Evolutionary conservation across 2,888 invertebrate species (phyloP), one percentile per base, ranked within the genome.

Genomic region (Sarcophaga caerulescens): DNA sequence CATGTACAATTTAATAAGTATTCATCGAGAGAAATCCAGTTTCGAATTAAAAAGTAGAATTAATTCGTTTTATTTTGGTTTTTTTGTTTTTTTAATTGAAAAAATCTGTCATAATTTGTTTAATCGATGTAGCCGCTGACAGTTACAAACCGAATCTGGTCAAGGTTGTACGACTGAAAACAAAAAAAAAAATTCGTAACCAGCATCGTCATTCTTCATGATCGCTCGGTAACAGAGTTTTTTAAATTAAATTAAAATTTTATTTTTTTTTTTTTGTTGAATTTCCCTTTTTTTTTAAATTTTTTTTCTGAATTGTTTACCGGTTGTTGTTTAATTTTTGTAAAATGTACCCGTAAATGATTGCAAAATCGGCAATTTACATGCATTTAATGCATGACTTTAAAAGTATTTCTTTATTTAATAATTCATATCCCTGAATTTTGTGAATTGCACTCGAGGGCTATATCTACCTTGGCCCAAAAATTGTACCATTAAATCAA

Each of bases 131-230:
- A 45, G n/a, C 19, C 47, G 69, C 23, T 68, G 47, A 47, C 47
- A 68, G 60, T 81, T 74, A 35, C 59, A 73, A 74, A 74, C 59
- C 25, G 69, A 74, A 81, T 70, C 76, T 75, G 81, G 81, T 81
- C 81, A 81, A 81, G 81, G 81, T 57, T 76, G 57, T 62, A 52
- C 44, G 44, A 10, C 19, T 57, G 44, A 5, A 23, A 6, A 52
- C 57, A 62, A 47, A 19, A 63, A 35, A 59, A 71, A 52, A 35
- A 35, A 35, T 35, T 25, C 35, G 35, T 2, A 35, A 35, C 35
- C 35, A 35, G 52, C 52, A 52, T 52, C 52, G 52, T 52, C 52
- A 14, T 17, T 52, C 52, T 52, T 17, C 52, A 52, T 52, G 12
- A 52, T 52, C 17, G 52, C 52, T 52, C 52, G 17, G 17, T 17